phyloP scores from a whole-genome alignment of 2,113 vertebrate genomes.

The Ahaetulla prasina region DNA sequence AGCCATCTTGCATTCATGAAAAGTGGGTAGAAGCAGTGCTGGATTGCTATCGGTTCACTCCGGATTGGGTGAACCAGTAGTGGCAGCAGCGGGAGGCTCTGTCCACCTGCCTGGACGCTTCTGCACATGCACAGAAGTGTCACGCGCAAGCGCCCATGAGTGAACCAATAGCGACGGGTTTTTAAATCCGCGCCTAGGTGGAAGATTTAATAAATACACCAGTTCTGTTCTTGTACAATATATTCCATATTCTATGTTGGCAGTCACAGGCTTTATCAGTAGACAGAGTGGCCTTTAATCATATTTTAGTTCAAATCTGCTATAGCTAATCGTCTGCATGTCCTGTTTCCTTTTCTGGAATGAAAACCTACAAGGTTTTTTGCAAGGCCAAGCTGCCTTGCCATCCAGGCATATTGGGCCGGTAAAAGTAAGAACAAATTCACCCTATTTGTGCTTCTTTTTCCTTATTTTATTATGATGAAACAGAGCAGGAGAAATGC shows the following conservation, averaged over 20 bases:
- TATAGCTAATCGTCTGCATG: neutral
- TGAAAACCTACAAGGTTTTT: neutral
- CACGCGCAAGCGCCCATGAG: too few relatives aligned
- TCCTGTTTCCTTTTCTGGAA: neutral
- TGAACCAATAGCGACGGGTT: too few relatives aligned
- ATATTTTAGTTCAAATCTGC: neutral
- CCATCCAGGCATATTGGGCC: neutral
- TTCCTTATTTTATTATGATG: too few relatives aligned
- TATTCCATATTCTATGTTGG: neutral
- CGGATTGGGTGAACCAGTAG: too few relatives aligned
- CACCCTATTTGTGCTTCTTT: neutral
- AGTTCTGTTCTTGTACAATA: neutral
- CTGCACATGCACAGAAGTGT: too few relatives aligned
- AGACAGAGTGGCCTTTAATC: neutral
- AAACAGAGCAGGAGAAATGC: neutral
- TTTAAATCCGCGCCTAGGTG: too few relatives aligned
- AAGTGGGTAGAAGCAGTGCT: neutral
- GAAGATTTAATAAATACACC: neutral
- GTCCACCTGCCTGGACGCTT: too few relatives aligned
- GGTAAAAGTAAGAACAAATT: neutral
- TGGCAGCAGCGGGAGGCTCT: too few relatives aligned
- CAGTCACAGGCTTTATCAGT: neutral
- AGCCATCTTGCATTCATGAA: neutral
- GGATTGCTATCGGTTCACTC: too few relatives aligned
- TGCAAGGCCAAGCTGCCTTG: neutral